A percentile compares a stretch with the other conserved stretches of the same genome.
phyloP scores from a whole-genome alignment of 2,888 invertebrate species.

The Thymelicus sylvestris region DNA sequence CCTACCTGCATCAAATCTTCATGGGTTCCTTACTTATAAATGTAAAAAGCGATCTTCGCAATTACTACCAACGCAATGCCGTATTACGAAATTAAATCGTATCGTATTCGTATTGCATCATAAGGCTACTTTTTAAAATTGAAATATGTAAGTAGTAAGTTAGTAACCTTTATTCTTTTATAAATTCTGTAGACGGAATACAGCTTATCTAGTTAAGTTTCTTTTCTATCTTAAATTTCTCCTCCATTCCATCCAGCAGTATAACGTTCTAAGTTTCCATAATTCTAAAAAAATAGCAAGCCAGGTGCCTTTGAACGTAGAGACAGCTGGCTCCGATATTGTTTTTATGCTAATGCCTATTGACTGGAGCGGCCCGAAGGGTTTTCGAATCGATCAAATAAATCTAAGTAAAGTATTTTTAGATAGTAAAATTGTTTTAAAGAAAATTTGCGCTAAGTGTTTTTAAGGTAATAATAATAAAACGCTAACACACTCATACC shows the following conservation, averaged over 20 bases:
- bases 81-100: too few relatives aligned
- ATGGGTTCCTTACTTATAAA: too few relatives aligned
- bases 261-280: slow-evolving; percentile 9
- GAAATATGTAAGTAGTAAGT: background rate
- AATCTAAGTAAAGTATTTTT: slow-evolving; percentile 12
- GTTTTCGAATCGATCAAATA: slow-evolving; percentile 16
- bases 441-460: background rate
- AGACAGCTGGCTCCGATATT: slow-evolving; percentile 62
- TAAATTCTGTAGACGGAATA: background rate
- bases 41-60: too few relatives aligned
- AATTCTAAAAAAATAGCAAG: slow-evolving; percentile 57
- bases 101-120: background rate
- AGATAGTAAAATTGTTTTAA: background rate
- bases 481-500: too few relatives aligned
- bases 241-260: slow-evolving; percentile 1
- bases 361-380: slow-evolving; percentile 51
- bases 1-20: too few relatives aligned
- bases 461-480: too few relatives aligned
- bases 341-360: slow-evolving; percentile 78
- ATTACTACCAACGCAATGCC: too few relatives aligned
- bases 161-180: background rate
- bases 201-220: slow-evolving; percentile 3
- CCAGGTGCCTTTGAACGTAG: slow-evolving; percentile 59
- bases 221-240: slow-evolving; percentile 4
- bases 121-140: background rate